These are phyloP conservation scores for Hirtodrosophila duncani DNA, from an alignment of 2,888 invertebrate genomes.

Conservation along the genomic window DNA sequence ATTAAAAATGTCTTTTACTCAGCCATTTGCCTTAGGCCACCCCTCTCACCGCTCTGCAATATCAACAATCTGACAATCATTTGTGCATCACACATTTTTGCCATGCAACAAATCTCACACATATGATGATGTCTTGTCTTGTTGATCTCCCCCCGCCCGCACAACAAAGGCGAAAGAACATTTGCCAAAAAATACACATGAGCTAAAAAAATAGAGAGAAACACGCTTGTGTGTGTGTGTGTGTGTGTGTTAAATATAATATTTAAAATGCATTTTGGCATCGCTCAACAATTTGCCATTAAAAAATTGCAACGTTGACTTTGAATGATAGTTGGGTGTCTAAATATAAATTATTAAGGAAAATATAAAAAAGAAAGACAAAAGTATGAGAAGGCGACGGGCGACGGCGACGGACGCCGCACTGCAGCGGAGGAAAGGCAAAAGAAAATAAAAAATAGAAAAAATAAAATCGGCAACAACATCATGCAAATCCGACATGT, in stretches of 20 bases:
- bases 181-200: constrained; percentile 22
- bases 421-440: constrained; percentile 39
- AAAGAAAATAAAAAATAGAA: constrained; percentile 29
- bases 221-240: neutral
- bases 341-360: constrained; percentile 72
- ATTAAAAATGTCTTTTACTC: constrained; percentile 29
- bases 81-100: constrained; percentile 1
- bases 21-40: neutral
- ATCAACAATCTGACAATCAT: constrained; percentile 49
- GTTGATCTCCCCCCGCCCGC: no score
- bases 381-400: constrained; percentile 8
- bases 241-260: constrained; percentile 10
- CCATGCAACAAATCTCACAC: constrained; percentile 15
- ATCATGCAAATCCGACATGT: constrained; percentile 71
- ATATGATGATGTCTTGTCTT: no score
- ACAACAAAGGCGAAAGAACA: no score
- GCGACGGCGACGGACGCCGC: constrained; percentile 36
- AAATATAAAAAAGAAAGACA: constrained; percentile 22
- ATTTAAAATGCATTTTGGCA: constrained; percentile 51
- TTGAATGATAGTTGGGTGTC: constrained; percentile 71
- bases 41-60: no score
- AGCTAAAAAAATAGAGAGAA: constrained; percentile 29
- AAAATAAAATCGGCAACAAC: constrained; percentile 44
- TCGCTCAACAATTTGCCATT: constrained; percentile 45
- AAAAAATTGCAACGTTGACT: constrained; percentile 73